Base-by-base conservation (phyloP, 2,888 invertebrate genomes). In the Drosophila anomalata region DNA sequence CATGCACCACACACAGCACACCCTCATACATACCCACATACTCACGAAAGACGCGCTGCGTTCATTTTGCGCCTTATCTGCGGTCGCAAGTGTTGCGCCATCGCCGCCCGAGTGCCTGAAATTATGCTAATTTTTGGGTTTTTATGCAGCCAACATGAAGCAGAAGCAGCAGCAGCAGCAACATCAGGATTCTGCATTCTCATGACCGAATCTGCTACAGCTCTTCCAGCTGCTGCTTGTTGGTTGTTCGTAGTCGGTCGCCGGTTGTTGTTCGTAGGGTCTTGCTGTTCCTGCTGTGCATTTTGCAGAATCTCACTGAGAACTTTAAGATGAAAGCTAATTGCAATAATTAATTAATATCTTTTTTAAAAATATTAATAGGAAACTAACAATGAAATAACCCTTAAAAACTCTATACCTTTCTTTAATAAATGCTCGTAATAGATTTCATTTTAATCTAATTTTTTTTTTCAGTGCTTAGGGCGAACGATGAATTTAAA, bases 61-160 rank as follows among this genome's bases (percentile, higher is more conserved):
- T 84, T 80, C 85, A 81, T 82, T 74, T 84, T 84, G 68, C 68
- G 81, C 78, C 87, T 82, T 82, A 82, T 82, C 81, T 84, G 74
- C 69, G 68, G 75, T 62, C 69, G 74, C 87, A 82, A 87, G 81
- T 87, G 78, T 62, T 72, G 70, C 76, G 67, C 74, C 59, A 74
- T 75, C 75, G 63, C 75, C 58, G 77, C 73, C 63, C 51, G 69
- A 75, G 70, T 67, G 73, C 74, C 78, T 77, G 82, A 83, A 85
- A 83, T 87, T 83, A 83, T 83, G 83, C 83, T 79, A 87, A 83
- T 83, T 83, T 79, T 75, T 79, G 66, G 73, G 75, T 75, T 85
- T 83, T 87, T 87, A 87, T 82, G 86, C 75, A 76, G 63, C 59
- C 77, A 68, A 62, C 76, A 61, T 48, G 48, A 33, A 63, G 58